A percentile compares a stretch with the other conserved stretches of the same genome.
phyloP scores from a whole-genome alignment of 23 tunicate species.

The Corella eumyota region DNA sequence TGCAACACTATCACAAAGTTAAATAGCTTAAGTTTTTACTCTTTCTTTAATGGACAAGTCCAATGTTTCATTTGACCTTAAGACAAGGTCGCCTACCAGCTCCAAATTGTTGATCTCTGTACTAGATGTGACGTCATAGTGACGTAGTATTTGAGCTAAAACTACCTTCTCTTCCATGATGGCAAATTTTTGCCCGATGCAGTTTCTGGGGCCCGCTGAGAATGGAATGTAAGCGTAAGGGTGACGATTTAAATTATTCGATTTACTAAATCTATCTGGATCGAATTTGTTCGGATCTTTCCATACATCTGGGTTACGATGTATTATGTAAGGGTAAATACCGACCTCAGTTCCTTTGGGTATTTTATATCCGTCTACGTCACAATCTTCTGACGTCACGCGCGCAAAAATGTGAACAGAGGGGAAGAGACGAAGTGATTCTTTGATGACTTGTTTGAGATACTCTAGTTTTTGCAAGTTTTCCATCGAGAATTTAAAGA shows the following conservation, averaged over 20 bases:
- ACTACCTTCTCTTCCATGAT: conserved; percentile 69
- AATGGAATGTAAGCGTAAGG: conserved; percentile 90
- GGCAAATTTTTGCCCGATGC: conserved; percentile 98
- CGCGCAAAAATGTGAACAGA: conserved; percentile 87
- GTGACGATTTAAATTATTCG: conserved; percentile 40
- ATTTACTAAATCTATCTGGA: conserved; percentile 55
- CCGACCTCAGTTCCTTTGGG: conserved; percentile 68
- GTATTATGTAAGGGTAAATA: conserved; percentile 37
- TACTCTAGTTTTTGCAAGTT: conserved; percentile 64
- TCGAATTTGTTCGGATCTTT: conserved; percentile 59
- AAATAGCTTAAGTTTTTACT: too few relatives aligned
- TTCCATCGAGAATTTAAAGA: conserved; percentile 35
- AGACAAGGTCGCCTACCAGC: conserved; percentile 46
- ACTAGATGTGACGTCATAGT: conserved; percentile 23
- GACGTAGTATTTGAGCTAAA: too few relatives aligned
- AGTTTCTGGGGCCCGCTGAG: conserved; percentile 95
- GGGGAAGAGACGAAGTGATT: conserved; percentile 68
- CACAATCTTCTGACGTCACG: conserved; percentile 62
- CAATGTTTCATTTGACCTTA: conserved; percentile 45
- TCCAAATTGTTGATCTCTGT: conserved; percentile 25
- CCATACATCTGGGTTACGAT: conserved; percentile 72
- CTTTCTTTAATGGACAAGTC: too few relatives aligned
- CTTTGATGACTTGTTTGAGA: conserved; percentile 74
- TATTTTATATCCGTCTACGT: conserved; percentile 37
- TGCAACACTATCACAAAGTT: too few relatives aligned